Conservation (phyloP, 1,140 invertebrate species). For the Brachionus calyciflorus region DNA sequence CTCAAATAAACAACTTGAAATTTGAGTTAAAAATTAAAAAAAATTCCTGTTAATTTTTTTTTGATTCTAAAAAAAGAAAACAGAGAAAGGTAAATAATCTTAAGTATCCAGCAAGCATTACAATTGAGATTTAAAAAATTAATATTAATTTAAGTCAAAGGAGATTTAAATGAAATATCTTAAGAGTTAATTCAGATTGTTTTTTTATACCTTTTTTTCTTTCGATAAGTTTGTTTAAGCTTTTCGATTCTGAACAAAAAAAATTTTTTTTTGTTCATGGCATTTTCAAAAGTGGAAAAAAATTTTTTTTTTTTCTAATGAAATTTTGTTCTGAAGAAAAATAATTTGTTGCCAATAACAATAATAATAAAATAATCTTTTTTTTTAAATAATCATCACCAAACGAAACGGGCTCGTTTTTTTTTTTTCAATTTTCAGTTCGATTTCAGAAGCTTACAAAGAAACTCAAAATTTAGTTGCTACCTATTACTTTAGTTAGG, state of each 20-base stretch:
- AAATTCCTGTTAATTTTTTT: background rate
- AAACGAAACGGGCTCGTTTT: too few relatives aligned
- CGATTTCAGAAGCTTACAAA: background rate
- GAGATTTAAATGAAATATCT: too few relatives aligned
- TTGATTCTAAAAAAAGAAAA: background rate
- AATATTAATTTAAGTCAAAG: background rate
- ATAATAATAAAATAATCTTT: conserved; percentile 43
- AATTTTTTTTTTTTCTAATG: conserved; percentile 18
- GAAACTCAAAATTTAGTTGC: too few relatives aligned
- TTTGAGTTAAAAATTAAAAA: conserved; percentile 3
- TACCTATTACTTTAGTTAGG: too few relatives aligned
- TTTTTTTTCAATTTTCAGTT: conserved; percentile 38
- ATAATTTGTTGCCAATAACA: conserved; percentile 46
- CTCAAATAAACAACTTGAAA: background rate
- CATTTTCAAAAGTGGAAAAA: conserved; percentile 39
- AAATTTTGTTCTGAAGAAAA: conserved; percentile 30
- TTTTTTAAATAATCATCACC: conserved; percentile 38
- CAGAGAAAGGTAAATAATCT: conserved; percentile 20
- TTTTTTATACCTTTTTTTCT: conserved; percentile 22
- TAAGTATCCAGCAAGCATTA: conserved; percentile 37
- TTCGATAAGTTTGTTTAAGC: conserved; percentile 33
- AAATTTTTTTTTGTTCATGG: conserved; percentile 16
- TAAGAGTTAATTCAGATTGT: too few relatives aligned
- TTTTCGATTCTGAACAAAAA: conserved; percentile 8
- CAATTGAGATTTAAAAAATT: conserved; percentile 22